Evolutionary conservation across 2,797 vertebrate species (phyloP).

Genomic region (Hoplostethus mediterraneus): DNA sequence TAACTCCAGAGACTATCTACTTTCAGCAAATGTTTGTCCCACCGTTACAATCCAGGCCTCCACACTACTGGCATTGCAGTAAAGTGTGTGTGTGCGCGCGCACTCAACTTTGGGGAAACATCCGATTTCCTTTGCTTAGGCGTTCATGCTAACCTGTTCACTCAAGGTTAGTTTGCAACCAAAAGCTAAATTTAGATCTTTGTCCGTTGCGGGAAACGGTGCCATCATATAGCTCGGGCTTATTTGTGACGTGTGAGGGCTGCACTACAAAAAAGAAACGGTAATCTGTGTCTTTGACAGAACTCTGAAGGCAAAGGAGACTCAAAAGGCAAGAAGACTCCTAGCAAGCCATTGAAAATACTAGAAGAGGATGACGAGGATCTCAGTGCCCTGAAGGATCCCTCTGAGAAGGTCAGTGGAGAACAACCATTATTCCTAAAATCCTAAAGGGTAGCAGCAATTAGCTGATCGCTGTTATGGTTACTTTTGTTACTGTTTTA

Average conservation of each 20-base stretch:
- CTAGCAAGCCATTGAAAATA: conserved; percentile 86
- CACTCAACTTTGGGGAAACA: not conserved
- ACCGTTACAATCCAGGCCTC: too few relatives aligned
- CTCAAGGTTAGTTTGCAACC: too few relatives aligned
- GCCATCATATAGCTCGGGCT: too few relatives aligned
- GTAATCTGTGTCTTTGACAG: conserved; percentile 73
- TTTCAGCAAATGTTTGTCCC: conserved; percentile 16
- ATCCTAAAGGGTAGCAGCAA: too few relatives aligned
- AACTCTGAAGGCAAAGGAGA: conserved; percentile 93
- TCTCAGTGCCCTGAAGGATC: conserved; percentile 92
- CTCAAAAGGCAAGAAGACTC: conserved; percentile 82
- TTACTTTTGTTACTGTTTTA: too few relatives aligned
- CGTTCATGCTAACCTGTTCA: not conserved
- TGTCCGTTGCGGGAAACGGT: too few relatives aligned
- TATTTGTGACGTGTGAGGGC: not conserved
- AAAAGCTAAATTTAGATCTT: too few relatives aligned
- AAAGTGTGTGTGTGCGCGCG: too few relatives aligned
- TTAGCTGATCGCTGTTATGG: too few relatives aligned
- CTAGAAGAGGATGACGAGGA: conserved; percentile 90
- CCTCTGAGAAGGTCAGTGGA: conserved; percentile 95
- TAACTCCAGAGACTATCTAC: too few relatives aligned
- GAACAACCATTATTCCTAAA: not conserved
- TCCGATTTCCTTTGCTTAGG: not conserved
- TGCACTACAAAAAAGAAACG: not conserved
- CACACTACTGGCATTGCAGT: too few relatives aligned